phyloP scores from a whole-genome alignment of 2,113 vertebrate species.

The Trematocara macrostoma region DNA sequence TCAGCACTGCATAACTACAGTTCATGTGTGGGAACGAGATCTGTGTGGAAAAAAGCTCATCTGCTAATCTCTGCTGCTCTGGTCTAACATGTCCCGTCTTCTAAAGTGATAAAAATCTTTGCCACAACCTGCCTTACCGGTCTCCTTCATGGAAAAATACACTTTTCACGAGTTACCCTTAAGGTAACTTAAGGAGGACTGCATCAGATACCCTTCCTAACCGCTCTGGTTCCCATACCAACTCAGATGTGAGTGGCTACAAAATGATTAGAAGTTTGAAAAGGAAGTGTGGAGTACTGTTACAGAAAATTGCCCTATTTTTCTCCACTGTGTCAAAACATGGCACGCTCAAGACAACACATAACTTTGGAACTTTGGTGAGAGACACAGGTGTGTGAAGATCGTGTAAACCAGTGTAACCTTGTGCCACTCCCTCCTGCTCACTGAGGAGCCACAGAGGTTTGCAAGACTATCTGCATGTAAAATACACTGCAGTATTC shows the following conservation, averaged over 20 bases:
- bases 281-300: neutral
- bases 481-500: neutral
- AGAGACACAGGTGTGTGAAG: neutral
- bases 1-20: neutral
- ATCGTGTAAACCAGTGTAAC: neutral
- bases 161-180: neutral
- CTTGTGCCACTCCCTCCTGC: neutral
- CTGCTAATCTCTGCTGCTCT: neutral
- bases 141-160: neutral
- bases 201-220: neutral
- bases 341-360: neutral
- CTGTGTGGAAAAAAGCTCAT: neutral
- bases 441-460: neutral
- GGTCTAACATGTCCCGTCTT: rapidly evolving
- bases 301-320: neutral
- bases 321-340: neutral
- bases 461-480: neutral
- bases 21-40: neutral
- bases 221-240: neutral
- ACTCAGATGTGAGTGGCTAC: neutral
- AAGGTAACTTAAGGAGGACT: neutral
- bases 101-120: neutral
- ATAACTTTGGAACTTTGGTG: neutral
- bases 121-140: neutral
- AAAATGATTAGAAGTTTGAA: neutral